Base-by-base conservation (phyloP, 2,888 invertebrate genomes). In the Xanthorhoe spadicearia region DNA sequence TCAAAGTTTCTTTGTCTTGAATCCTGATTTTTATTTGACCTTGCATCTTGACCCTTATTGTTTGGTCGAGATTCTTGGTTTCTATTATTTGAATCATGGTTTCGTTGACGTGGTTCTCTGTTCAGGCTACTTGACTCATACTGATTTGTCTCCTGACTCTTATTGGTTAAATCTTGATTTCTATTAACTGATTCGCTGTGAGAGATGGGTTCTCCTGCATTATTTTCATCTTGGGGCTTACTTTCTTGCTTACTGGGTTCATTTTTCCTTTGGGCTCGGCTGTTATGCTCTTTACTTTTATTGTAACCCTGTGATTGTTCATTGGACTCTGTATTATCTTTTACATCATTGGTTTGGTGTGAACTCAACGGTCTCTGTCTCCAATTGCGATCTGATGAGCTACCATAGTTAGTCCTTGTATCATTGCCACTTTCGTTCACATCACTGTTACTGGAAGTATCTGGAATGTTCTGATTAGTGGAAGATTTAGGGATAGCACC, bases 321-420 rank as follows among this genome's bases (percentile, higher is more conserved):
- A 69, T 73, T 79, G 32, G 76, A 35, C 19, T 77, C 79, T 46
- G 68, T 63, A 69, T 67, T 77, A 52, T 64, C 74, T 60, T 64
- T 48, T 43, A 77, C 77, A 64, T 73, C 77, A 72, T 67, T 82
- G 62, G 80, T 76, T 53, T 56, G 55, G 2, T 83, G 77, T 2
- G 82, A 80, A 54, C 63, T 78, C 46, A 83, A 82, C 8, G 88
- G 84, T 71, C 88, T 79, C 70, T 91, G 89, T 72, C 91, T 84
- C 91, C 91, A 92, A 72, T 92, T 91, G 19, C 79, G 81, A 62
- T 86, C 78, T 58, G 87, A 85, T 61, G 86, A 83, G 69, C 81
- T 89, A 43, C 79, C 75, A 67, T 77, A 72, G 64, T 61, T 77
- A 70, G 74, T 81, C 59, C 71, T 78, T 52, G 74, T 63, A 68